Conservation (phyloP, 2,888 invertebrate genomes). For the Hyposoter dolosus region DNA sequence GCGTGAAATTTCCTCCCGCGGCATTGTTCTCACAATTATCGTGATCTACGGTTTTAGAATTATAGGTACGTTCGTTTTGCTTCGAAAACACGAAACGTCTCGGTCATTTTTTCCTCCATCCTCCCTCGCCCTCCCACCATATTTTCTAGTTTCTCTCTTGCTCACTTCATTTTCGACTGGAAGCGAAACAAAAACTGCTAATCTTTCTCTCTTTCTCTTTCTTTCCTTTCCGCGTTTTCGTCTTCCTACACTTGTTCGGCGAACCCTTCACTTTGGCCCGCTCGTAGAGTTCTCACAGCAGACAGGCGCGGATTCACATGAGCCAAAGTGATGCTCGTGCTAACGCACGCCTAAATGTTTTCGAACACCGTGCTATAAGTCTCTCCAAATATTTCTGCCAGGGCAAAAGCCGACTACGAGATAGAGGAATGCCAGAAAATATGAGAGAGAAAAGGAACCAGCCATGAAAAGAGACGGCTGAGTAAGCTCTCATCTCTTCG, state of each 20-base stretch:
- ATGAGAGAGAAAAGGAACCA: constrained; percentile 27
- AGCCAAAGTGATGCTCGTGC: constrained; percentile 38
- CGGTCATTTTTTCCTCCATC: constrained; percentile 52
- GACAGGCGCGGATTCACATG: constrained; percentile 39
- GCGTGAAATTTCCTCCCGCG: constrained; percentile 81
- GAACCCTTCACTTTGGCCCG: constrained; percentile 64
- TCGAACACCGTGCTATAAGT: constrained; percentile 31
- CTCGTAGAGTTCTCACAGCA: constrained; percentile 41
- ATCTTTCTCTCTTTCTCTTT: constrained; percentile 38
- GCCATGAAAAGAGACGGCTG: constrained; percentile 26
- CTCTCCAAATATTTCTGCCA: constrained; percentile 19
- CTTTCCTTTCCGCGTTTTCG: constrained; percentile 18
- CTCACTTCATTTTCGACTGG: constrained; percentile 44
- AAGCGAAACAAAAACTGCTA: constrained; percentile 68
- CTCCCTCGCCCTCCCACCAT: background rate
- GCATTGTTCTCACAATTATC: constrained; percentile 85
- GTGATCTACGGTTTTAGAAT: constrained; percentile 81
- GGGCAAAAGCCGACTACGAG: constrained; percentile 16
- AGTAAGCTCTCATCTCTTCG: constrained; percentile 28
- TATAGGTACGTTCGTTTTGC: constrained; percentile 47
- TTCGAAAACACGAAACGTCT: constrained; percentile 59
- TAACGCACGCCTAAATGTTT: constrained; percentile 43
- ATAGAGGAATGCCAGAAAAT: background rate
- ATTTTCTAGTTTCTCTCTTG: constrained; percentile 32
- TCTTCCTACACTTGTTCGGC: constrained; percentile 49